These are phyloP conservation scores for Andrena fulva DNA, from an alignment of 2,888 invertebrate species.

Conservation along the genomic window DNA sequence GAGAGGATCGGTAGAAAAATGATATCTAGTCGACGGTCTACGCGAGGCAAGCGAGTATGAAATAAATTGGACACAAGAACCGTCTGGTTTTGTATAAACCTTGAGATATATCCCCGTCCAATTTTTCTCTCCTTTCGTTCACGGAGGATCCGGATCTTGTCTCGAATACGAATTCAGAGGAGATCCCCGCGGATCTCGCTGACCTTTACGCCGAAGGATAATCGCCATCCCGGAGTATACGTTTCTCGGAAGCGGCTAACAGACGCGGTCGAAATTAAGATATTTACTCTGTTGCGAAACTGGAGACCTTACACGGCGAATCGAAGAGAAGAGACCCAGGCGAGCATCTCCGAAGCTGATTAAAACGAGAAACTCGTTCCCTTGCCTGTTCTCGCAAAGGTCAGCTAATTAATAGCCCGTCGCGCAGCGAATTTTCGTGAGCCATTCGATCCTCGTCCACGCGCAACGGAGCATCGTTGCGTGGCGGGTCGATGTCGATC, in stretches of 20 bases:
- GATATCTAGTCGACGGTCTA: constrained; percentile 42
- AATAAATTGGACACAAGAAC: constrained; percentile 49
- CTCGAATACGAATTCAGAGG: constrained; percentile 20
- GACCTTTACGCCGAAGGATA: constrained; percentile 40
- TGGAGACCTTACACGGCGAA: too few relatives aligned
- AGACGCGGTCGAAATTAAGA: not conserved
- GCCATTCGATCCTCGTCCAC: constrained; percentile 53
- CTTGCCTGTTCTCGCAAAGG: constrained; percentile 55
- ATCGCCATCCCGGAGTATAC: not conserved
- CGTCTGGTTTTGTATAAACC: constrained; percentile 24
- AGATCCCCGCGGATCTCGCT: constrained; percentile 30
- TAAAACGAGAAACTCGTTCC: not conserved
- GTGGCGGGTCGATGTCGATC: constrained; percentile 62
- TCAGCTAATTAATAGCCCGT: constrained; percentile 60
- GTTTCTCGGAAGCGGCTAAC: not conserved
- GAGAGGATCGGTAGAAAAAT: constrained; percentile 46
- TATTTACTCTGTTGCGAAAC: not conserved
- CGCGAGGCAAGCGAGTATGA: constrained; percentile 37
- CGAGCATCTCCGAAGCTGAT: not conserved
- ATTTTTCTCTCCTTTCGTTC: not conserved
- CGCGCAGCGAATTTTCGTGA: constrained; percentile 56
- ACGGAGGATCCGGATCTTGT: constrained; percentile 7
- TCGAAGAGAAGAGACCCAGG: too few relatives aligned
- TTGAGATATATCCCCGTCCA: constrained; percentile 31
- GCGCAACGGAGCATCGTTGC: constrained; percentile 49